Evolutionary conservation across 2,113 vertebrate genomes (phyloP), one percentile per base, ranked within the genome.

Genomic region (Chascanopsetta lugubris): DNA sequence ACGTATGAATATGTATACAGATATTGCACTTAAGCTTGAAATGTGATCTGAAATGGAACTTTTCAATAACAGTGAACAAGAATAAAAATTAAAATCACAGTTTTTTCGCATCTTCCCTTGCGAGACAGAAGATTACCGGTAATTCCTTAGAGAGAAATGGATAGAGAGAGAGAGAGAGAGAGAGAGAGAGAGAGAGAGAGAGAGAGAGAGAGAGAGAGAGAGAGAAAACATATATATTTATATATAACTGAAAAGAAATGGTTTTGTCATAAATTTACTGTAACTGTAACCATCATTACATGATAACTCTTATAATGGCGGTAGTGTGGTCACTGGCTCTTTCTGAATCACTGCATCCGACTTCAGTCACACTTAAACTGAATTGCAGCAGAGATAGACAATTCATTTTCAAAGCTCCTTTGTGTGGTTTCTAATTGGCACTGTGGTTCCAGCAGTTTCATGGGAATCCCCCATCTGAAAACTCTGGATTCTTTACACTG

Each of bases 401-500:
- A 27, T 21, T 25, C 26, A 12, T 34, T 64, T 18, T 66, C 38
- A 75, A 79, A 50, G 75, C 42, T 63, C 69, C 65, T 82, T 77
- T 77, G 57, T 79, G 40, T 58, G 8, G 61, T 63, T 45, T 69
- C 30, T 43, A 25, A 64, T 25, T 25, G 21, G 62, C 47, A 61
- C 61, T 63, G 61, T 57, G 40, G 50, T 10, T 34, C 46, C 69
- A 76, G 25, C 32, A 53, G 64, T 62, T 80, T 78, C 47, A 81
- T 83, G 61, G 77, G 79, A 86, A 80, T 85, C 75, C 83, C 70
- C 83, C 11, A 5, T 61, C 82, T 70, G 48, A 62, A 61, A 61
- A 26, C 5, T 46, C 29, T 51, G 42, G 62, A 67, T 18, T 50
- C 48, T 56, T 77, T 55, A 30, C 22, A 40, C 69, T 74, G 56